A percentile compares a stretch with the other conserved stretches of the same genome.
These are phyloP conservation scores for Leptobrachium leishanense DNA, from an alignment of 2,113 vertebrate species.

Conservation along the genomic window DNA sequence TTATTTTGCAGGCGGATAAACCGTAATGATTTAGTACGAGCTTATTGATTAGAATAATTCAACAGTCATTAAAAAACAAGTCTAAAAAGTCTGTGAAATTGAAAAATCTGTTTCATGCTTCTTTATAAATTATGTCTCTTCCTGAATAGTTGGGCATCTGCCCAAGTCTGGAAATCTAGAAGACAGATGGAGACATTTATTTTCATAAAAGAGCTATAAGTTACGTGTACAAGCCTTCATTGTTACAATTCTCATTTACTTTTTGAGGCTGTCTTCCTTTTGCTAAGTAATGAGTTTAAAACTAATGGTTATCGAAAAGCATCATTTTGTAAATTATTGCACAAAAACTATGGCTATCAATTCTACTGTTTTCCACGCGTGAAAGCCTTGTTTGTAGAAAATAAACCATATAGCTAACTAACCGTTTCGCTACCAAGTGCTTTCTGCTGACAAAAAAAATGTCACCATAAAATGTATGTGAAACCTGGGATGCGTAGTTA, in stretches of 20 bases:
- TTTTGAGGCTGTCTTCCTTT: slow-evolving; percentile 36
- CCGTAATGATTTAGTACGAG: slow-evolving; percentile 34
- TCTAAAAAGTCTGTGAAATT: slow-evolving; percentile 41
- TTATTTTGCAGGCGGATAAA: slow-evolving; percentile 36
- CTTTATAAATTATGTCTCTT: slow-evolving; percentile 42
- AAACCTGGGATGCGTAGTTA: too few species aligned
- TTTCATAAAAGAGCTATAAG: slow-evolving; percentile 45
- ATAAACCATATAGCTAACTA: too few species aligned
- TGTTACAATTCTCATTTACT: slow-evolving; percentile 43
- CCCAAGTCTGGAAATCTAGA: slow-evolving; percentile 36
- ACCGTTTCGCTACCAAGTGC: too few species aligned
- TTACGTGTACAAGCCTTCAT: slow-evolving; percentile 40
- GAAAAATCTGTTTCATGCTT: slow-evolving; percentile 43
- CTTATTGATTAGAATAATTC: slow-evolving; percentile 42
- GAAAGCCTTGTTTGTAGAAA: neutral
- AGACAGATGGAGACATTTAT: slow-evolving; percentile 48
- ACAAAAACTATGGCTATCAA: slow-evolving; percentile 27
- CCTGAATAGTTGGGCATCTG: slow-evolving; percentile 38
- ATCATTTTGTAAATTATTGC: slow-evolving; percentile 46
- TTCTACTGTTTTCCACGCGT: slow-evolving; percentile 5
- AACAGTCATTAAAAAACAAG: slow-evolving; percentile 42
- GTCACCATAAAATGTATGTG: too few species aligned
- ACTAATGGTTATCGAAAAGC: slow-evolving; percentile 40
- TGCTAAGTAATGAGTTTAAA: slow-evolving; percentile 44
- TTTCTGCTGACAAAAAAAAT: too few species aligned